Conservation (phyloP, 2,888 invertebrate genomes). For the Galerucella pusilla region DNA sequence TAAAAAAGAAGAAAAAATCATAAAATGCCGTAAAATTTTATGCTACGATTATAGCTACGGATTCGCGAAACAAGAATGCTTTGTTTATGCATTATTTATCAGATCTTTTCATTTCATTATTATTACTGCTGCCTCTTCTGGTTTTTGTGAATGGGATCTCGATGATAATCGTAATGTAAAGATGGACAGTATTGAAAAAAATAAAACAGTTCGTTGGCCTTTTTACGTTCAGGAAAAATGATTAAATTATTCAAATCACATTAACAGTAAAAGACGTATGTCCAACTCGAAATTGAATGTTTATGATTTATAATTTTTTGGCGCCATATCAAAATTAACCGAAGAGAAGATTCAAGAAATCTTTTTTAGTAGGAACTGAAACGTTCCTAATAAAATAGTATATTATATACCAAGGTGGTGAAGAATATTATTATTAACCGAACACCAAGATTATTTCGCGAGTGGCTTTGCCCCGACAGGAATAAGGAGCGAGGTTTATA, state of each 20-base stretch:
- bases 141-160: conserved; percentile 24
- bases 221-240: background rate
- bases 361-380: too few species aligned
- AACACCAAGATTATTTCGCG: too few species aligned
- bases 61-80: conserved; percentile 24
- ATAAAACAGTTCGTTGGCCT: conserved; percentile 13
- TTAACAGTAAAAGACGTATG: background rate
- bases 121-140: conserved; percentile 14
- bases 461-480: too few species aligned
- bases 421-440: too few species aligned
- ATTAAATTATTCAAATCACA: background rate
- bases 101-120: conserved; percentile 12
- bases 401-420: too few species aligned
- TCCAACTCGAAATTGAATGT: background rate
- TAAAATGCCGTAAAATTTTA: conserved; percentile 32
- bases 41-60: conserved; percentile 23
- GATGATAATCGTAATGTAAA: background rate
- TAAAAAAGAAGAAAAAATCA: conserved; percentile 24
- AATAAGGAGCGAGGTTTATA: too few species aligned
- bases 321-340: background rate
- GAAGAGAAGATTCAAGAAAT: background rate
- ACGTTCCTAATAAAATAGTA: too few species aligned
- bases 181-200: background rate
- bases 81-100: conserved; percentile 30
- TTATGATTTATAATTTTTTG: background rate